phyloP scores from a whole-genome alignment of 2,888 invertebrate species.

The Megamerina dolium region DNA sequence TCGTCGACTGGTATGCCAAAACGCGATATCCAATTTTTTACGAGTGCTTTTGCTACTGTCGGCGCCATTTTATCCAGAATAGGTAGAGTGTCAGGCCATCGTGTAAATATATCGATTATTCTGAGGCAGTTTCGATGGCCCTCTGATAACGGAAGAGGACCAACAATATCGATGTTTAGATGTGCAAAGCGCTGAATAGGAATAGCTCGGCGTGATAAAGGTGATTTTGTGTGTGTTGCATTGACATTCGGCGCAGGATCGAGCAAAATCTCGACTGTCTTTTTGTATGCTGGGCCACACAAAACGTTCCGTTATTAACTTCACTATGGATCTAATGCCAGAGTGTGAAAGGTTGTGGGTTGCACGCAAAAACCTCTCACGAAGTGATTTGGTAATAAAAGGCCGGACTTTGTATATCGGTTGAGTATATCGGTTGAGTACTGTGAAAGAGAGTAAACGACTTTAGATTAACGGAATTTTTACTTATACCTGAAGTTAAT shows the following conservation, averaged over 20 bases:
- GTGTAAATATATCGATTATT: too few relatives aligned
- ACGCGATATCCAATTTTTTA: constrained; percentile 35
- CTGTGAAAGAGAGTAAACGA: too few relatives aligned
- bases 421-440: too few relatives aligned
- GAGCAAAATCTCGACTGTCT: constrained; percentile 17
- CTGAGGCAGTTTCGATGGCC: too few relatives aligned
- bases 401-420: constrained; percentile 15
- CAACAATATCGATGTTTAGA: too few relatives aligned
- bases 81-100: constrained; percentile 10
- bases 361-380: constrained; percentile 14
- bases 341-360: constrained; percentile 17
- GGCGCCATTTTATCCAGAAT: constrained; percentile 16
- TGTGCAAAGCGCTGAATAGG: too few relatives aligned
- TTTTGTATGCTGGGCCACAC: constrained; percentile 27
- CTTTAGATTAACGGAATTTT: too few relatives aligned
- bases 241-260: constrained; percentile 17
- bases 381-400: constrained; percentile 15
- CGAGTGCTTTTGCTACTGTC: constrained; percentile 20
- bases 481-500: too few relatives aligned
- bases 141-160: too few relatives aligned
- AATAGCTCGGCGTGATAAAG: too few relatives aligned
- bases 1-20: constrained; percentile 2
- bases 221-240: constrained; percentile 1
- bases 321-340: constrained; percentile 4
- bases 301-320: constrained; percentile 21